Conservation (phyloP, 2,113 vertebrate genomes). For the Laticauda colubrina region DNA sequence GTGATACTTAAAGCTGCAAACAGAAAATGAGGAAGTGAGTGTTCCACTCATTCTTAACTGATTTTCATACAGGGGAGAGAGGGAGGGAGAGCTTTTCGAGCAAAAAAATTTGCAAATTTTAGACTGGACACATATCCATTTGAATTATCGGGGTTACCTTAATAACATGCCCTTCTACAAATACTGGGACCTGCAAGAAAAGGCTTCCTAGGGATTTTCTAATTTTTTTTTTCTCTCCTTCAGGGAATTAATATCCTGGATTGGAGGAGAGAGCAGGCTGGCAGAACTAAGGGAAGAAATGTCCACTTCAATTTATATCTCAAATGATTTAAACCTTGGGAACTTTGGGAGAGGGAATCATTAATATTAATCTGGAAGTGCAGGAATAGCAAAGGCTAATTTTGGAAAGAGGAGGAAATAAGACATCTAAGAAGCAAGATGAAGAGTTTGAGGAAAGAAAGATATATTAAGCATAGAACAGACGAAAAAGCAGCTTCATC, state of each 20-base stretch:
- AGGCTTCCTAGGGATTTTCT: neutral
- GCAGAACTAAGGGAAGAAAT: neutral
- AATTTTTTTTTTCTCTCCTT: neutral
- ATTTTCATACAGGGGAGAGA: neutral
- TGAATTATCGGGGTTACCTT: too few species aligned
- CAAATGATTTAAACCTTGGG: neutral
- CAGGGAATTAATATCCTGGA: neutral
- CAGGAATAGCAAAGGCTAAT: neutral
- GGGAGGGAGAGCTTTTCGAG: neutral
- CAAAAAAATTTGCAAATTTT: too few species aligned
- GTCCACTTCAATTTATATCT: neutral
- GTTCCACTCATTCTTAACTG: conserved; percentile 9
- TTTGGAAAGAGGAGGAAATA: neutral
- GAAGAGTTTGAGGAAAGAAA: neutral
- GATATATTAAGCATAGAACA: too few species aligned
- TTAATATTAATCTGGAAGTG: neutral
- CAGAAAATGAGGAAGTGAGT: conserved; percentile 26
- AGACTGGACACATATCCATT: too few species aligned
- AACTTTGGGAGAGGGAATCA: neutral
- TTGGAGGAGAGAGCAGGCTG: neutral
- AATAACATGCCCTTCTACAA: neutral
- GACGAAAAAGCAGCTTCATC: too few species aligned
- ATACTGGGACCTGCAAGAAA: neutral
- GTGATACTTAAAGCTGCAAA: neutral
- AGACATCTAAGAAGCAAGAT: neutral